Base-by-base conservation (phyloP, 2,888 invertebrate species). In the Drosophila aldrichi region DNA sequence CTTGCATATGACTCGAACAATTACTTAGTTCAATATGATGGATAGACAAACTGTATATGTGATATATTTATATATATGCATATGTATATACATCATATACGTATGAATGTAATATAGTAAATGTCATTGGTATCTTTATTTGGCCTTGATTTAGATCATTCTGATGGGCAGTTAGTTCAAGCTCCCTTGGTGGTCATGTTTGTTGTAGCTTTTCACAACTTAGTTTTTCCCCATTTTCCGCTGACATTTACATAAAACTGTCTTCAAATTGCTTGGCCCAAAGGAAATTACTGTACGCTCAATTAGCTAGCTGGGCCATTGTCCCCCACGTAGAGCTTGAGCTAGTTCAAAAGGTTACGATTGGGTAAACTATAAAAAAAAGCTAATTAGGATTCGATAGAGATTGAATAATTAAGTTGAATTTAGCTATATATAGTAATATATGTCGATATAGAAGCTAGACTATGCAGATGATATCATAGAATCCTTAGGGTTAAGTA, bases 1-100 rank as follows among this genome's bases (percentile, higher is more conserved):
- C 73, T 65, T 69, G 69, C 71, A 74, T 68, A 66, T 67, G 77
- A 71, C 73, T 63, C 22, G 61, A 61, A 64, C 69, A 62, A 64
- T 58, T 64, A 46, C 68, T 74, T 56, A 66, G 52, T 38, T 61
- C 48, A 32, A 58, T 54, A 69, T 74, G 64, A 70, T 70, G 59
- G 61, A 74, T 70, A 29, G 61, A 52, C 43, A 10, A 41, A 12
- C 34, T 32, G 62, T 54, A 51, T 12, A 14, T 38, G 5, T 8
- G n/a, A 25, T 22, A 40, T 16, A 16, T 44, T 40, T 38, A 34
- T 29, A 12, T 29, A 3, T 9, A 34, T 29, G 12, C 20, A 3
- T 9, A 46, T 25, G 22, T 22, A 25, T 16, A 46, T 25, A 25
- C 25, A 25, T 46, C 22, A 25, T 8, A n/a, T 3, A n/a, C 12